phyloP scores from a whole-genome alignment of 1,140 invertebrate species.

The Pygmarrhopalites habei region DNA sequence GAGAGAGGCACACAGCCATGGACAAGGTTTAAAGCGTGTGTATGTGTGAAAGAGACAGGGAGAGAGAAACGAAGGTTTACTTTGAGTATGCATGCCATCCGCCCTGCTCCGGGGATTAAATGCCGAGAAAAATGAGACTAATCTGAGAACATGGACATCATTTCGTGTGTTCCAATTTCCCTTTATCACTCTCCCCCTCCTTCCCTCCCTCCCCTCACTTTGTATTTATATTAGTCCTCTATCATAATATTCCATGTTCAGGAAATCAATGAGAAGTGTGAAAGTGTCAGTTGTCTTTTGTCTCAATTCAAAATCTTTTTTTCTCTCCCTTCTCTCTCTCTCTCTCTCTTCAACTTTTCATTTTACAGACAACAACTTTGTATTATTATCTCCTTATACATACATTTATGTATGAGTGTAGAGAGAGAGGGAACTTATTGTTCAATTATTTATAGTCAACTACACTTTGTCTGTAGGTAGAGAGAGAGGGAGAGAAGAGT shows the following conservation, averaged over 20 bases:
- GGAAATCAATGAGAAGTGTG: conserved; percentile 6
- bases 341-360: background rate
- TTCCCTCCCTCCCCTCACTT: no score
- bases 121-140: conserved; percentile 17
- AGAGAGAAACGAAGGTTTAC: background rate
- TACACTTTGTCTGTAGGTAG: no score
- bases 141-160: conserved; percentile 19
- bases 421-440: no score
- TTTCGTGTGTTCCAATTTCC: conserved; percentile 4
- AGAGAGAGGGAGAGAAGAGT: no score
- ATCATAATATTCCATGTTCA: background rate
- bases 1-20: no score
- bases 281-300: conserved; percentile 17
- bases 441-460: no score
- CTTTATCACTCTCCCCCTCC: background rate
- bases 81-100: background rate
- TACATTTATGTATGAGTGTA: no score
- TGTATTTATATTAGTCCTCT: background rate
- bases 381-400: no score
- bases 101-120: conserved; percentile 12
- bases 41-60: no score
- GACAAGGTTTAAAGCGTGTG: no score
- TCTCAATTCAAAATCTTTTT: background rate
- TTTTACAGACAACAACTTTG: background rate
- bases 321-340: background rate